Conservation (phyloP, 1,140 invertebrate species). For the Magallana angulata region DNA sequence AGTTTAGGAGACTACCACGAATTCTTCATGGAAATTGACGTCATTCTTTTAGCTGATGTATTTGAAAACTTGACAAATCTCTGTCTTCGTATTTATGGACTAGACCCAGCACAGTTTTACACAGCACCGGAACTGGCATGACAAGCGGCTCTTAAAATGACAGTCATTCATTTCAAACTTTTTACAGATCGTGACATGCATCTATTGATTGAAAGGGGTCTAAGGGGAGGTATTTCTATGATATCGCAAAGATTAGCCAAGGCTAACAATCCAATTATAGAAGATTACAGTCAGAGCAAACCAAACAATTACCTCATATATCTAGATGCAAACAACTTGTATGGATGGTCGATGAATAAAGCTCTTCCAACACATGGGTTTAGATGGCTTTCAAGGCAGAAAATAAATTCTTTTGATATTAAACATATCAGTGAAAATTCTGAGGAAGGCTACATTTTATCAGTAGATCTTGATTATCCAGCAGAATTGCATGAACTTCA, state of each 20-base stretch:
- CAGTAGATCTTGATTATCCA: conserved; percentile 47
- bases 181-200: conserved; percentile 51
- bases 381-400: not conserved
- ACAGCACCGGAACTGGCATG: conserved; percentile 40
- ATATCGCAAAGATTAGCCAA: conserved; percentile 38
- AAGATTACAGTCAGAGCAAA: not conserved
- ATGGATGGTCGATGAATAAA: conserved; percentile 38
- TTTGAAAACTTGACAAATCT: conserved; percentile 44
- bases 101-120: conserved; percentile 38
- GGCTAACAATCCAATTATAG: conserved; percentile 32
- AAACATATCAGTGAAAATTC: not conserved
- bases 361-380: conserved; percentile 38
- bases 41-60: conserved; percentile 31
- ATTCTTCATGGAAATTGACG: conserved; percentile 33
- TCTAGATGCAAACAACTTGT: conserved; percentile 41
- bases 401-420: conserved; percentile 12
- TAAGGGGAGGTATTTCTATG: conserved; percentile 42
- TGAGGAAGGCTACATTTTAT: conserved; percentile 21
- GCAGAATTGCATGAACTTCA: conserved; percentile 40
- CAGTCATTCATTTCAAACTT: conserved; percentile 1
- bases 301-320: conserved; percentile 36
- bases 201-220: conserved; percentile 40
- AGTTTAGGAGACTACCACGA: conserved; percentile 40
- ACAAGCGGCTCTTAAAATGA: conserved; percentile 47
- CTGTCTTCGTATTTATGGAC: conserved; percentile 6